Base-by-base conservation (phyloP, 2,113 vertebrate genomes). In the Tragelaphus buxtoni region DNA sequence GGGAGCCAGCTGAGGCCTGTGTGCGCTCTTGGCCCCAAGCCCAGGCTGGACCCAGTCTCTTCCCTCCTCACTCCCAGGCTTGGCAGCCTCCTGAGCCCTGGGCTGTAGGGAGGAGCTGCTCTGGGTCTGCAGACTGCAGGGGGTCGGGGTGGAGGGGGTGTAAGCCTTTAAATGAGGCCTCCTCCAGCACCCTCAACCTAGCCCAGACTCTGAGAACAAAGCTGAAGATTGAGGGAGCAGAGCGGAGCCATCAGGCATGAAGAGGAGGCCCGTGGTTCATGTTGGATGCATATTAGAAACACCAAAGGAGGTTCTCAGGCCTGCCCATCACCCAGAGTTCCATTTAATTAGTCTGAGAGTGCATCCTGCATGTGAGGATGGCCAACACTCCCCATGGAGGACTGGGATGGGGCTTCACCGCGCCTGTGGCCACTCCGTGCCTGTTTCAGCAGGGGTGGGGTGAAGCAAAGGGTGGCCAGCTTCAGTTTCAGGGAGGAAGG, bases 401-500 rank as follows among this genome's bases (percentile, higher is more conserved):
- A 45, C 42, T 11, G 55, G 26, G 18, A 42, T 10, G n/a, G 63
- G 61, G 42, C 18, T 26, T 51, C 51, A 1, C 39, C 53, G 18
- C 0, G 2, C 53, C 45, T 22, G 39, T 32, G 53, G n/a, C 30
- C 3, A 7, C 0, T 42, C 60, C 28, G 0, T 6, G 14, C 49
- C 90, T 39, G 9, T 22, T 20, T 77, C 82, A 77, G 49, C 8
- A 18, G 77, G 4, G 17, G 28, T 9, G 24, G 18, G 20, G n/a
- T 35, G 12, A 2, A 0, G 20, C 45, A 28, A 12, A 14, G 30
- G 5, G 2, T 26, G 17, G n/a, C 55, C 24, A 30, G 81, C 45
- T 3, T 63, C 0, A 0, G 63, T 65, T 47, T 47, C 26, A 17
- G 39, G 61, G 10, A 42, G 55, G 17, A n/a, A 30, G 74, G 61